These are phyloP conservation scores for Bos indicus DNA, from an alignment of 2,113 vertebrate species.

Conservation along the genomic window DNA sequence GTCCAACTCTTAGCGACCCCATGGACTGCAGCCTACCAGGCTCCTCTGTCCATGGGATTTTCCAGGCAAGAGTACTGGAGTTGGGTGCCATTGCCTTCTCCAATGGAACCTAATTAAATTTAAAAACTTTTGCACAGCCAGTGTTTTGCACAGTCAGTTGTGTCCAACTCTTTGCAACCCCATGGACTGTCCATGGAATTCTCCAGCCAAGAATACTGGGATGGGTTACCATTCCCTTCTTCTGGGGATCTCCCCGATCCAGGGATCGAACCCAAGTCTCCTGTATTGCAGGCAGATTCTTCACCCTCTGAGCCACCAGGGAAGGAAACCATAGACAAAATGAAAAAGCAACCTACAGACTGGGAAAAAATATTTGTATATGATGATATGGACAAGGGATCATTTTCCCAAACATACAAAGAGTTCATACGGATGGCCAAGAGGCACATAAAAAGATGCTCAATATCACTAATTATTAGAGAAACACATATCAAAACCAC, in stretches of 20 bases:
- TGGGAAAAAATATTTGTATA: neutral
- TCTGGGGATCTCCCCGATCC: neutral
- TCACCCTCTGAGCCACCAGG: neutral
- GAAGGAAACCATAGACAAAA: neutral
- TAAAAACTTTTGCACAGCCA: neutral
- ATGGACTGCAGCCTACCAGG: too few species aligned
- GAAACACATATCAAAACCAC: neutral
- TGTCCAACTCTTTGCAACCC: neutral
- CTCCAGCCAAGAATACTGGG: neutral
- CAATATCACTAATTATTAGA: neutral
- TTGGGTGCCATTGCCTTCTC: too few species aligned
- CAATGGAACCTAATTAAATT: neutral
- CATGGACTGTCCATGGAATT: neutral
- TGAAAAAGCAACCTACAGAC: neutral
- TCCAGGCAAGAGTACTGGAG: too few species aligned
- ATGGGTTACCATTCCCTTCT: neutral
- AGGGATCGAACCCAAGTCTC: neutral
- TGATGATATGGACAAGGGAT: neutral
- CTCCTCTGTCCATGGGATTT: too few species aligned
- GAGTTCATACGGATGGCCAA: neutral
- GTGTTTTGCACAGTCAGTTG: neutral
- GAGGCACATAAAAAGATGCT: neutral
- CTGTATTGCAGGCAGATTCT: neutral
- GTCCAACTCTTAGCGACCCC: too few species aligned
- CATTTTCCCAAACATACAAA: neutral